These are phyloP conservation scores for Burhinus bistriatus DNA, from an alignment of 2,113 vertebrate species.

Conservation along the genomic window DNA sequence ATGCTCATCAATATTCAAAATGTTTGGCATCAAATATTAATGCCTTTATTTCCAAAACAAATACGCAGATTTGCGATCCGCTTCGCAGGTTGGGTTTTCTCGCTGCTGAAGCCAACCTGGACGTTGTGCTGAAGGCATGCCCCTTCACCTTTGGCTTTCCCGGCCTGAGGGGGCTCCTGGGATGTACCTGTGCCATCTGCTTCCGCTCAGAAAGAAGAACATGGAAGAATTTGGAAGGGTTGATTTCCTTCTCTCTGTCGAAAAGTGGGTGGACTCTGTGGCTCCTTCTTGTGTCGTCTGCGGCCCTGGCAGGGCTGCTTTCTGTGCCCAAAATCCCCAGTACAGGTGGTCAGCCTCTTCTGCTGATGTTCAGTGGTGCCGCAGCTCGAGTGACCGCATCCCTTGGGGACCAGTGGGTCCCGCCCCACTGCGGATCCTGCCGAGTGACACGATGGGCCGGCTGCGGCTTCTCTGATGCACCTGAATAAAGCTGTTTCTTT, in stretches of 20 bases:
- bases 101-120: neutral
- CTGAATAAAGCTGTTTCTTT: neutral
- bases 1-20: slow-evolving; percentile 24
- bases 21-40: slow-evolving; percentile 34
- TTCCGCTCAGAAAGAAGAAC: neutral
- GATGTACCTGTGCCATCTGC: fast-evolving
- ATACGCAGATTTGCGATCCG: neutral
- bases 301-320: fast-evolving
- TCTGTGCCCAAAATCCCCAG: neutral
- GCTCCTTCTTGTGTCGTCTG: neutral
- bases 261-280: neutral
- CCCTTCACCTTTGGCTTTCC: neutral
- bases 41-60: slow-evolving; percentile 56
- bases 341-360: neutral
- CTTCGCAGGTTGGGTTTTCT: neutral
- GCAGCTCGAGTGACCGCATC: neutral
- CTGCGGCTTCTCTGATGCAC: fast-evolving
- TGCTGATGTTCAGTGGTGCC: neutral
- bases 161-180: neutral
- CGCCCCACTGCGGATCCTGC: fast-evolving
- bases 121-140: fast-evolving
- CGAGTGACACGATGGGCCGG: fast-evolving
- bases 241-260: neutral
- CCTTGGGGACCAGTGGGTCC: fast-evolving
- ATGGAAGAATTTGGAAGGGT: neutral